A percentile compares a stretch with the other conserved stretches of the same genome.
These are phyloP conservation scores for Dicyrtoma fusca DNA, from an alignment of 2,888 invertebrate species.

Conservation along the genomic window DNA sequence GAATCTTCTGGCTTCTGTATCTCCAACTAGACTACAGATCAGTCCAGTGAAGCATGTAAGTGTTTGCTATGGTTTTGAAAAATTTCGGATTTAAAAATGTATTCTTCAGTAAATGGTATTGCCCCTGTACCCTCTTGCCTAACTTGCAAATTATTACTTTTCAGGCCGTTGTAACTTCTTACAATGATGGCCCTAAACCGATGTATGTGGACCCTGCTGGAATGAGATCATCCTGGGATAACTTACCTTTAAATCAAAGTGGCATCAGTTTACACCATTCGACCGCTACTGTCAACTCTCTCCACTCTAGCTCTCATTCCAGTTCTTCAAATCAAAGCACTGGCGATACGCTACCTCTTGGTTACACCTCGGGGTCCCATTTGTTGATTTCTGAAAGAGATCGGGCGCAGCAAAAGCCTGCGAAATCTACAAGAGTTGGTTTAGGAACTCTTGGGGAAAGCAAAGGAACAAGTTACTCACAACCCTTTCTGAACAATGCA, in stretches of 20 bases:
- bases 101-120: too few relatives aligned
- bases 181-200: conserved; percentile 62
- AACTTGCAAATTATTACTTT: conserved; percentile 39
- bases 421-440: conserved; percentile 37
- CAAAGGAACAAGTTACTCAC: conserved; percentile 50
- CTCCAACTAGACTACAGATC: conserved; percentile 28
- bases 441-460: conserved; percentile 44
- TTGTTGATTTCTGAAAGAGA: conserved; percentile 49
- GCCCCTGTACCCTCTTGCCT: too few relatives aligned
- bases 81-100: background rate
- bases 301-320: conserved; percentile 58
- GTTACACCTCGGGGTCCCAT: conserved; percentile 49
- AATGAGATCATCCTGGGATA: conserved; percentile 47
- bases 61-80: background rate
- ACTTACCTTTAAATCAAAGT: conserved; percentile 42
- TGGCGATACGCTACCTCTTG: conserved; percentile 50
- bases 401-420: conserved; percentile 39
- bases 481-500: conserved; percentile 45
- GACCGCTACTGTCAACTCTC: conserved; percentile 52
- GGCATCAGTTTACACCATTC: conserved; percentile 49
- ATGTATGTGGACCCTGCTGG: conserved; percentile 58
- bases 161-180: conserved; percentile 63
- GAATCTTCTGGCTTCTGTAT: conserved; percentile 31
- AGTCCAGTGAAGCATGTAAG: conserved; percentile 54
- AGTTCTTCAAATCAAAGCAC: conserved; percentile 56